These are phyloP conservation scores for Ceyx cyanopectus DNA, from an alignment of 2,113 vertebrate genomes.

Conservation along the genomic window DNA sequence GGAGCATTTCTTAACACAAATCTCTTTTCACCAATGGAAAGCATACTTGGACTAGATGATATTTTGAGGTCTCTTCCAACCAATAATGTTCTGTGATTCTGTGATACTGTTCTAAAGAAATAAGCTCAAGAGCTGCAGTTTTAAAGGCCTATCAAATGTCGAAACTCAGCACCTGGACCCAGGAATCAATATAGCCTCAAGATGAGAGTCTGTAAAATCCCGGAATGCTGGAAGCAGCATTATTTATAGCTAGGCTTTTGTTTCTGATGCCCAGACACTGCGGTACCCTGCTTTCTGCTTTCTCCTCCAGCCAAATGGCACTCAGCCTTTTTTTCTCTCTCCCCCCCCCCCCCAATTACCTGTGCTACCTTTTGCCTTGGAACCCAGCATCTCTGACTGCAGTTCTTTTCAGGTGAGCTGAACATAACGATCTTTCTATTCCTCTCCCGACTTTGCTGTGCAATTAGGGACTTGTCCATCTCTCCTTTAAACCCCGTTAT, in stretches of 20 bases:
- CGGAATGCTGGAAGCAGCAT: not conserved
- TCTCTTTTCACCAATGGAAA: not conserved
- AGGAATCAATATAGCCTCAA: not conserved
- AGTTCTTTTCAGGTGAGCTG: not conserved
- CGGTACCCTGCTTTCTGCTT: not conserved
- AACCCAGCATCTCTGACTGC: not conserved
- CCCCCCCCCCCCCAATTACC: not conserved
- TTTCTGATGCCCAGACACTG: not conserved
- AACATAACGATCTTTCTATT: accelerated
- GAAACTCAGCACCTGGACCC: not conserved
- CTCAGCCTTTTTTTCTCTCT: not conserved
- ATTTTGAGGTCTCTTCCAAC: too few relatives aligned
- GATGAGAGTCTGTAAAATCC: not conserved
- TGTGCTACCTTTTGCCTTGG: not conserved
- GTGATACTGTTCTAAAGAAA: not conserved
- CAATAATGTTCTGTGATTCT: too few relatives aligned
- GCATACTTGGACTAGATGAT: not conserved
- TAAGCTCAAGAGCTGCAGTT: not conserved
- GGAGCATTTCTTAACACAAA: not conserved
- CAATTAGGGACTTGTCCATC: not conserved
- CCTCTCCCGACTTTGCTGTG: too few relatives aligned
- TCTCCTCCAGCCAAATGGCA: not conserved
- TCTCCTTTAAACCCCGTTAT: not conserved
- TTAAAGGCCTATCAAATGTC: not conserved
- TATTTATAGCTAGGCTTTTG: not conserved